Base-by-base conservation (phyloP, 2,888 invertebrate species). In the Peribatodes rhomboidaria region DNA sequence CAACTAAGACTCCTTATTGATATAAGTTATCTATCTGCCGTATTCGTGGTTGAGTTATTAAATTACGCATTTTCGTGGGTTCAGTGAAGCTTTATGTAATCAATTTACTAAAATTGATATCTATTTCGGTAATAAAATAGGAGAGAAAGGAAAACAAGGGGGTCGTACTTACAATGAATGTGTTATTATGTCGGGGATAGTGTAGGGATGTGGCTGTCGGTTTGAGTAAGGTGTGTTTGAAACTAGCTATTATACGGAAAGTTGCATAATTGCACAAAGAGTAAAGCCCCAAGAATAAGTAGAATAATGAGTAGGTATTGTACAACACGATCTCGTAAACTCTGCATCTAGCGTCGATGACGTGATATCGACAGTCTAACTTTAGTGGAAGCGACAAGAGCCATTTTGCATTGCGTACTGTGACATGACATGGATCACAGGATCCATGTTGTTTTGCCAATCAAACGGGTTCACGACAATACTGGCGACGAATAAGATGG, bases 61-160 rank as follows among this genome's bases (percentile, higher is more conserved):
- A 73, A 77, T 78, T 74, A 79, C 74, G 61, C 70, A 70, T 75
- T 76, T 75, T 70, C 67, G 64, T 71, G 67, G 63, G 72, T 72
- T 74, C 75, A 81, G 71, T 67, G 72, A 69, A 68, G 69, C 78
- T 68, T 68, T 70, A 68, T 67, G 72, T 78, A 79, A 81, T 82
- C 76, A 77, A 81, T 81, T 82, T 79, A 72, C 69, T 72, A 77
- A 76, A 81, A 80, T 76, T 80, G 72, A 75, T 81, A 79, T 77
- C 71, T 74, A 76, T 75, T 79, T 76, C 72, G 66, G 72, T 76
- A 77, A 77, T 79, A 76, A 73, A 77, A 75, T 71, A 67, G 68
- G 56, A 62, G 56, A 61, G 69, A 58, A 61, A 44, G 69, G 68
- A 78, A 78, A 76, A 77, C 74, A 74, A 72, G 72, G 77, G 78